Conservation (phyloP, 2,888 invertebrate genomes). For the Calameuta filiformis region DNA sequence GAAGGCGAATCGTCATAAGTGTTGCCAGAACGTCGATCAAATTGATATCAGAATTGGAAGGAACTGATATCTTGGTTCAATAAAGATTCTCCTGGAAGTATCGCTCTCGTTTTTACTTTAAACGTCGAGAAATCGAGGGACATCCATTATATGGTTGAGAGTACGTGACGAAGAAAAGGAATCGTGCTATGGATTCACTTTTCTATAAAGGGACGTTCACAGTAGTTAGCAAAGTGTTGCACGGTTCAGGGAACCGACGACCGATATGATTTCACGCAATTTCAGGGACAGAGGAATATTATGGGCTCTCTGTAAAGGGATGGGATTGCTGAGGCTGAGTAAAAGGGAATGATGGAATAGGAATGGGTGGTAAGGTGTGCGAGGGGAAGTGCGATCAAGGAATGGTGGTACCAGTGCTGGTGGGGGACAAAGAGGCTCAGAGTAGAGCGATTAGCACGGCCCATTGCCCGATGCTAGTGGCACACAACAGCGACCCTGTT, state of each 20-base stretch:
- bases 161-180: not conserved
- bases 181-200: not conserved
- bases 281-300: conserved; percentile 39
- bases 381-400: not conserved
- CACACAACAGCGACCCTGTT: conserved; percentile 55
- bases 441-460: conserved; percentile 62
- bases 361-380: conserved; percentile 9
- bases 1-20: not conserved
- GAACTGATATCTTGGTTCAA: not conserved
- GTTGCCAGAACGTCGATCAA: not conserved
- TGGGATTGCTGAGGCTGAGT: conserved; percentile 11
- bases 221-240: conserved; percentile 1
- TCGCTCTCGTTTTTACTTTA: not conserved
- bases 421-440: conserved; percentile 37
- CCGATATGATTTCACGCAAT: conserved; percentile 56
- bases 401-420: not conserved
- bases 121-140: not conserved
- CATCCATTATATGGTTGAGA: not conserved
- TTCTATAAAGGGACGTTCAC: not conserved
- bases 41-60: not conserved
- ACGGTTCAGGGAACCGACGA: not conserved
- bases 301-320: conserved; percentile 22
- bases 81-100: not conserved
- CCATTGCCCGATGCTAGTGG: conserved; percentile 58
- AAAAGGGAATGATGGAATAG: conserved; percentile 13